phyloP scores from a whole-genome alignment of 2,113 vertebrate species.

The Origma solitaria region DNA sequence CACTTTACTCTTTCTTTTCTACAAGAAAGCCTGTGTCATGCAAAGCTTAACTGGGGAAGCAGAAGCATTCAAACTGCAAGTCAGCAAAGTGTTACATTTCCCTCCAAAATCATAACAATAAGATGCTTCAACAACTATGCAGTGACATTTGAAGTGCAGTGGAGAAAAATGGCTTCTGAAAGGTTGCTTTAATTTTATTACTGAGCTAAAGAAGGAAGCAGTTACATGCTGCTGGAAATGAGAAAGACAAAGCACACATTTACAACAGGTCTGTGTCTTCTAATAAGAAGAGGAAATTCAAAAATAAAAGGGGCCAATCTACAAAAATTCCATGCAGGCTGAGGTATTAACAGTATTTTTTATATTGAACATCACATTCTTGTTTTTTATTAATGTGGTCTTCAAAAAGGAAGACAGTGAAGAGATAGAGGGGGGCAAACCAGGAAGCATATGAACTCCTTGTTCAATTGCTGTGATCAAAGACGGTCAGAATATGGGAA shows the following conservation, averaged over 20 bases:
- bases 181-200: not conserved
- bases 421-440: not conserved
- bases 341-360: not conserved
- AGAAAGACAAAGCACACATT: not conserved
- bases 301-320: not conserved
- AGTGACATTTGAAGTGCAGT: not conserved
- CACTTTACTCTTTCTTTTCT: not conserved
- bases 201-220: not conserved
- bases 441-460: not conserved
- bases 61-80: not conserved
- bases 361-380: not conserved
- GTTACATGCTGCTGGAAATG: not conserved
- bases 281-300: not conserved
- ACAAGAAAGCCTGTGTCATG: not conserved
- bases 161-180: not conserved
- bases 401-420: not conserved
- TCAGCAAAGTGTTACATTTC: not conserved
- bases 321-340: not conserved
- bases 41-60: not conserved
- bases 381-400: constrained; percentile 2
- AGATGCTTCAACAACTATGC: not conserved
- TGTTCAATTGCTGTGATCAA: constrained; percentile 14
- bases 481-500: constrained; percentile 5
- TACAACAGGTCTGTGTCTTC: not conserved
- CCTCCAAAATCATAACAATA: not conserved